Evolutionary conservation across 2,888 invertebrate genomes (phyloP).

Genomic region (Lasioglossum pauxillum): DNA sequence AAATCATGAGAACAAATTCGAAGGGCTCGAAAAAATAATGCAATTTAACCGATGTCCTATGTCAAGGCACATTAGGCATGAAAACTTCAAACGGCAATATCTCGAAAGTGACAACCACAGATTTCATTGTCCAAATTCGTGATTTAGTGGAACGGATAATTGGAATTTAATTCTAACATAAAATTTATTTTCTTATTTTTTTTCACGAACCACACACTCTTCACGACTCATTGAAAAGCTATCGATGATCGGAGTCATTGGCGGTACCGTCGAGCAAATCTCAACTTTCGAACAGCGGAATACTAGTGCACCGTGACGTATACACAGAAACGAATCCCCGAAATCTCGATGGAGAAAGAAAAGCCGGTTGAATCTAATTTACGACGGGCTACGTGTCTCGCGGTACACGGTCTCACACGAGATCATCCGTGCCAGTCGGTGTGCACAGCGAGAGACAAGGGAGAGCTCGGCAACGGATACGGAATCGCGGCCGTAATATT

Average conservation of each 20-base stretch:
- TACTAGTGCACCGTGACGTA: not conserved
- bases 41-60: no score
- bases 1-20: no score
- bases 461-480: slow-evolving; percentile 11
- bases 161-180: no score
- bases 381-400: slow-evolving; percentile 19
- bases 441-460: slow-evolving; percentile 25
- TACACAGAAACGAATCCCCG: not conserved
- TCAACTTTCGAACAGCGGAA: not conserved
- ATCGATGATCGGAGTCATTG: not conserved
- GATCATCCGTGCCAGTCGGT: slow-evolving; percentile 40
- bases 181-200: no score
- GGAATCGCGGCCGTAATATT: slow-evolving; percentile 70
- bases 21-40: no score
- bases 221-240: not conserved
- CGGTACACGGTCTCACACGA: slow-evolving; percentile 26
- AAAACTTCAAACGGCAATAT: no score
- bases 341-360: not conserved
- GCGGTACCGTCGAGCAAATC: not conserved
- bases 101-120: no score
- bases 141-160: no score
- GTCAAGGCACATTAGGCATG: no score
- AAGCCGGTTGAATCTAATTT: slow-evolving; percentile 19
- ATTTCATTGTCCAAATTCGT: no score
- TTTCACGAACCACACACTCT: not conserved